Percentiles rank a stretch among this genome's conserved stretches.
Evolutionary conservation across 2,113 vertebrate genomes (phyloP).

Genomic region (Typhlomys cinereus): DNA sequence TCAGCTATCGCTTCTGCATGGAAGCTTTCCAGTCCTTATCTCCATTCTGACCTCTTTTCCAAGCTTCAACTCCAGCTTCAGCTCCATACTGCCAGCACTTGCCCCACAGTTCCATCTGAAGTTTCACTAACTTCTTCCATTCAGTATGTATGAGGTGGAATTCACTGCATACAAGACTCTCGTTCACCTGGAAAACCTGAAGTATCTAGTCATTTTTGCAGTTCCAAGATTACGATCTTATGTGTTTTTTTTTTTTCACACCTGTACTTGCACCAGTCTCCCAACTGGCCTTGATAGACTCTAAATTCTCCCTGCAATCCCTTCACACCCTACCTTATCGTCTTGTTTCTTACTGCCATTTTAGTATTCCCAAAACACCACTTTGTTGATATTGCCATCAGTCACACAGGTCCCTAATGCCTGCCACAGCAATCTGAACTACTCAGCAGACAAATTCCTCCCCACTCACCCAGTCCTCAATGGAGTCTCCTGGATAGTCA

Average conservation of each 20-base stretch:
- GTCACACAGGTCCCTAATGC: neutral
- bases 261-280: neutral
- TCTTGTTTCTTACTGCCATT: neutral
- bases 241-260: neutral
- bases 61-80: neutral
- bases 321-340: neutral
- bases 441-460: neutral
- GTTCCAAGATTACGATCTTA: neutral
- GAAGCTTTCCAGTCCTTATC: slow-evolving; percentile 52
- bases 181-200: neutral
- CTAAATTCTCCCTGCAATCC: neutral
- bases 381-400: neutral
- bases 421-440: neutral
- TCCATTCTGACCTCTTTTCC: slow-evolving; percentile 49
- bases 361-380: neutral
- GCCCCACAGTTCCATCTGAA: neutral
- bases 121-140: neutral
- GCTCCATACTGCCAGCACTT: neutral
- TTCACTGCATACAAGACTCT: neutral
- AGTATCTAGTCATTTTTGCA: neutral
- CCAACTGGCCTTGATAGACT: neutral
- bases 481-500: neutral
- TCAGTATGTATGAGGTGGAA: neutral
- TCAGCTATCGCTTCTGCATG: slow-evolving; percentile 16
- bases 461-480: neutral